Evolutionary conservation across 2,113 vertebrate species (phyloP).

Genomic region (Nansenia antarctica): DNA sequence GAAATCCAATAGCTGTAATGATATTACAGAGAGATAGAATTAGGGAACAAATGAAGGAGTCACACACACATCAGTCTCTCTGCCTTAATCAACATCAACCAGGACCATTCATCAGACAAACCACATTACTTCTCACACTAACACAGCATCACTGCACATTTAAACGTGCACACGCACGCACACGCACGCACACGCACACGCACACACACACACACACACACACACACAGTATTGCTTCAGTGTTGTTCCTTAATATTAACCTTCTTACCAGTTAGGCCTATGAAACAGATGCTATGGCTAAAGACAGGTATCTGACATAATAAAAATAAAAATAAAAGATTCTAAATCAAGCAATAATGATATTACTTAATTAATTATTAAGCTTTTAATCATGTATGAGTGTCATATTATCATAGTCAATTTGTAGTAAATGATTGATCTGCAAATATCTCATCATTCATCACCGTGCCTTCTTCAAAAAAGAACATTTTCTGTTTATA

Average conservation of each 20-base stretch:
- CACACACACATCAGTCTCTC: slow-evolving; percentile 47
- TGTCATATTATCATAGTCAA: too few species aligned
- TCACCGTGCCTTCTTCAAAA: not conserved
- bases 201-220: too few species aligned
- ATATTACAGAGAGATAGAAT: slow-evolving; percentile 53
- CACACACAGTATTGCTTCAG: not conserved
- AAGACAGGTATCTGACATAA: not conserved
- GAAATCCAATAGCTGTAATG: slow-evolving; percentile 60
- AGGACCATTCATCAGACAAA: slow-evolving; percentile 42
- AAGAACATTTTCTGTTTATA: not conserved
- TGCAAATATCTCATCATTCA: too few species aligned
- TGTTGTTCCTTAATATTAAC: not conserved
- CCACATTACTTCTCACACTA: slow-evolving; percentile 14
- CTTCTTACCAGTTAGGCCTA: not conserved
- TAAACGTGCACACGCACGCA: too few species aligned
- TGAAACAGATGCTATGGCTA: not conserved
- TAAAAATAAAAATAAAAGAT: not conserved
- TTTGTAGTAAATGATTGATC: too few species aligned
- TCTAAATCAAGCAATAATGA: too few species aligned
- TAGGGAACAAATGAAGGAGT: slow-evolving; percentile 49
- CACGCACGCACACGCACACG: too few species aligned
- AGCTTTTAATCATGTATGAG: too few species aligned
- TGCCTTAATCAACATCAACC: slow-evolving; percentile 52
- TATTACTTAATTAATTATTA: too few species aligned
- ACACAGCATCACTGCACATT: too few species aligned